Percentiles rank a stretch among this genome's conserved stretches.
Evolutionary conservation across 2,888 invertebrate genomes (phyloP).

Genomic region (Dolichomitus sp.): DNA sequence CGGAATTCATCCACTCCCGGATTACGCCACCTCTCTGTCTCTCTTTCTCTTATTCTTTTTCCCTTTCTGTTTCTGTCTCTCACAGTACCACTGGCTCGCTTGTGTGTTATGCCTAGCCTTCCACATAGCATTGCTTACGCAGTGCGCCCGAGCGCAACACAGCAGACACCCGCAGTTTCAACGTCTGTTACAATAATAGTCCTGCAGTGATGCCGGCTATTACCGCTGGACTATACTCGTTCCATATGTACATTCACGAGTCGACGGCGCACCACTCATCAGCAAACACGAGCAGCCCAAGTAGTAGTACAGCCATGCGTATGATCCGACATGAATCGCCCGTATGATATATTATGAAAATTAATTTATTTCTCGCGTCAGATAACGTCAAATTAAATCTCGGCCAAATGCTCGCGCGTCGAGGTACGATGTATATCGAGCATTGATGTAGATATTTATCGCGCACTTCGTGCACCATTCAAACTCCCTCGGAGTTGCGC

Average conservation of each 20-base stretch:
- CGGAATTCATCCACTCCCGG: constrained; percentile 69
- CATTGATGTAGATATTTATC: constrained; percentile 17
- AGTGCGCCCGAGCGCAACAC: not conserved
- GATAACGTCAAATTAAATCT: constrained; percentile 57
- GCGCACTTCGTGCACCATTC: not conserved
- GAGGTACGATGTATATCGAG: constrained; percentile 19
- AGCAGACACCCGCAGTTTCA: constrained; percentile 34
- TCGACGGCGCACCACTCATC: not conserved
- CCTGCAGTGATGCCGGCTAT: constrained; percentile 15
- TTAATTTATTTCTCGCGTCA: constrained; percentile 52
- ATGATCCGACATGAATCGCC: constrained; percentile 29
- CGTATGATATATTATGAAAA: constrained; percentile 27
- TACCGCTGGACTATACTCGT: constrained; percentile 8
- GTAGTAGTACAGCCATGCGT: constrained; percentile 48
- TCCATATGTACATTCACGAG: constrained; percentile 1
- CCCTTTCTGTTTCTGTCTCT: constrained; percentile 14
- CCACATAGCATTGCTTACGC: constrained; percentile 21
- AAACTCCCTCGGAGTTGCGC: constrained; percentile 42
- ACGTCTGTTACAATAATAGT: constrained; percentile 57
- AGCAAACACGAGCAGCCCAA: not conserved
- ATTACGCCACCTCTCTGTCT: constrained; percentile 65
- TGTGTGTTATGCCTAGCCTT: constrained; percentile 14
- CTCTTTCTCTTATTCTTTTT: constrained; percentile 21
- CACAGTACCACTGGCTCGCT: not conserved
- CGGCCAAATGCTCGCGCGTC: constrained; percentile 13